Evolutionary conservation across 1,140 invertebrate species (phyloP).

Genomic region (Drosophila miranda): DNA sequence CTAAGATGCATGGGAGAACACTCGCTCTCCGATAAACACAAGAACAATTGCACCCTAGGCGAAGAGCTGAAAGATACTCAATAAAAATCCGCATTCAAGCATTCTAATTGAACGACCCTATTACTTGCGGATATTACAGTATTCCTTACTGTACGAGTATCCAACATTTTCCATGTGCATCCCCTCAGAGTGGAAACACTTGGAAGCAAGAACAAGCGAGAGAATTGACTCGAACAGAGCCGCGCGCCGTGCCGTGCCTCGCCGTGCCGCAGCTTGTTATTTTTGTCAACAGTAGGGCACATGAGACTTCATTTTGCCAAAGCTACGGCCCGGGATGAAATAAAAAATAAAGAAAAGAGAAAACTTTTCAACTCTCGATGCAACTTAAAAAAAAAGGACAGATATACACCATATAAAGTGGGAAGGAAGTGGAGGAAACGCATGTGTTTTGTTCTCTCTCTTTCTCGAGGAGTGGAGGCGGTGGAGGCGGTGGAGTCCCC

Average conservation of each 20-base stretch:
- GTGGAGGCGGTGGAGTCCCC: conserved; percentile 25
- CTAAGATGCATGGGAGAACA: too few species aligned
- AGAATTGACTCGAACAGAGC: conserved; percentile 44
- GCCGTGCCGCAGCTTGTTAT: conserved; percentile 47
- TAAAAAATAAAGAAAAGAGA: conserved; percentile 1
- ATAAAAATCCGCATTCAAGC: too few species aligned
- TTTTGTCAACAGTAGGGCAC: conserved; percentile 68
- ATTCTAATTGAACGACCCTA: too few species aligned
- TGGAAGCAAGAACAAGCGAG: conserved; percentile 29
- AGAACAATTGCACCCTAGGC: too few species aligned
- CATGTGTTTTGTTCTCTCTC: conserved; percentile 29
- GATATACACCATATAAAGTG: conserved; percentile 25
- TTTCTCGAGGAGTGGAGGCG: conserved; percentile 23
- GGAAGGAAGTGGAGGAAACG: neutral
- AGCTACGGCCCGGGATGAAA: neutral
- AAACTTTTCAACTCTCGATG: conserved; percentile 68
- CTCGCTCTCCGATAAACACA: too few species aligned
- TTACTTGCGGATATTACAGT: too few species aligned
- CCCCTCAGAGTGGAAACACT: conserved; percentile 46
- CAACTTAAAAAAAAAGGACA: conserved; percentile 51
- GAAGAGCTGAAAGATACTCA: too few species aligned
- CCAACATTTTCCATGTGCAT: conserved; percentile 1
- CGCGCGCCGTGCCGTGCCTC: conserved; percentile 12
- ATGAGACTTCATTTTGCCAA: conserved; percentile 41
- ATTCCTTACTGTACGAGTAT: too few species aligned